Conservation (phyloP, 2,797 vertebrate genomes). For the Allobates femoralis region DNA sequence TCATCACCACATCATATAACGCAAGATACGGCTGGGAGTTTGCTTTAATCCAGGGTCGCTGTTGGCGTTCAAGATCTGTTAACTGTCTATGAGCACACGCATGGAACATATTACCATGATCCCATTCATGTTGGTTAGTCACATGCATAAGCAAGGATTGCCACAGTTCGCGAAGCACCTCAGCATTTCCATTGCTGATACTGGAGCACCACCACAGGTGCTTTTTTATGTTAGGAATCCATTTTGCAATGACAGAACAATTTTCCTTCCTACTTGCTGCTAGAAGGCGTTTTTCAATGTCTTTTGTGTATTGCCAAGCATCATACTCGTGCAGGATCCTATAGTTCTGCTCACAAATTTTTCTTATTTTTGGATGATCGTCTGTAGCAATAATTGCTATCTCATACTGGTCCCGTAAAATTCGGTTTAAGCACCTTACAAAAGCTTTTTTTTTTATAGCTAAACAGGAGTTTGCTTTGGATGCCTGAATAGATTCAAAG, state of each 20-base stretch:
- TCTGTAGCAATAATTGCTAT: constrained; percentile 7
- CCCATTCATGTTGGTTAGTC: neutral
- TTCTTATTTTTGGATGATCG: neutral
- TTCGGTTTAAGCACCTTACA: neutral
- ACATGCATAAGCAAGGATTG: constrained; percentile 26
- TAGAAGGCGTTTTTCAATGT: neutral
- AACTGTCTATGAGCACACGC: neutral
- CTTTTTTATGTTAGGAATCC: constrained; percentile 21
- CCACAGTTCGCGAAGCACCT: constrained; percentile 19
- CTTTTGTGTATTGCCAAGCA: neutral
- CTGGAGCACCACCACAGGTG: constrained; percentile 24
- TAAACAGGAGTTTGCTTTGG: neutral
- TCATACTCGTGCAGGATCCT: constrained; percentile 17
- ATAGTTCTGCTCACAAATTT: neutral
- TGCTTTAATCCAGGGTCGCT: constrained; percentile 6
- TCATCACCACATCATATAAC: constrained; percentile 4
- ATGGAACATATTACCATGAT: neutral
- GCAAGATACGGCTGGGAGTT: neutral
- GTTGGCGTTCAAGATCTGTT: neutral
- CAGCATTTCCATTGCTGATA: neutral
- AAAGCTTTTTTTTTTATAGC: constrained; percentile 1
- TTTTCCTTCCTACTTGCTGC: constrained; percentile 4
- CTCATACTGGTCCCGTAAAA: constrained; percentile 7
- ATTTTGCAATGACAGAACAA: constrained; percentile 16
- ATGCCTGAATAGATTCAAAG: constrained; percentile 25